Percentiles rank a stretch among this genome's conserved stretches.
phyloP scores from a whole-genome alignment of 2,113 vertebrate species.

The Syrmaticus mikado region DNA sequence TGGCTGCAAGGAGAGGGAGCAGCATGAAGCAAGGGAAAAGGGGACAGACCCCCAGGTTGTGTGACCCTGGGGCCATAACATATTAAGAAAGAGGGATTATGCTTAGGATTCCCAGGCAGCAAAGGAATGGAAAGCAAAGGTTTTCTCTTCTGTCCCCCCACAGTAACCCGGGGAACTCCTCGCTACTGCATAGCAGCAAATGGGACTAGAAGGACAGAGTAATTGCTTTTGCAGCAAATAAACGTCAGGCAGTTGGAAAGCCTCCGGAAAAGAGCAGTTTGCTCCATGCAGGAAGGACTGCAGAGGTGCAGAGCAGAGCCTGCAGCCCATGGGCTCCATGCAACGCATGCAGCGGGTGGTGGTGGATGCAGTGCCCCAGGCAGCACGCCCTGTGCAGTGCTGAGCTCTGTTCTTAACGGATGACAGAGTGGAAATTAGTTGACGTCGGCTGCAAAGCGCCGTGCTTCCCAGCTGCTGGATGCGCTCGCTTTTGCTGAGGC shows the following conservation, averaged over 20 bases:
- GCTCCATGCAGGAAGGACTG: background rate
- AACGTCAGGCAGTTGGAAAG: background rate
- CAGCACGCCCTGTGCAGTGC: background rate
- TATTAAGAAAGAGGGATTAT: background rate
- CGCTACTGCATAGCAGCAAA: background rate
- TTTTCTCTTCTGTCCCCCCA: background rate
- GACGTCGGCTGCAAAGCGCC: background rate
- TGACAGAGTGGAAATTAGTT: background rate
- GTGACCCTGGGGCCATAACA: background rate
- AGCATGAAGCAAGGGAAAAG: background rate
- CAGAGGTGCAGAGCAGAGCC: background rate
- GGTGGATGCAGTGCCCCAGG: accelerated
- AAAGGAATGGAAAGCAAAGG: background rate
- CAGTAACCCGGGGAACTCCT: background rate
- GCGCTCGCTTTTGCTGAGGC: background rate
- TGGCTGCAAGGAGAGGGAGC: too few species aligned
- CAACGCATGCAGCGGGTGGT: accelerated
- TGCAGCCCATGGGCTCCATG: background rate
- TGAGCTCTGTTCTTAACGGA: background rate
- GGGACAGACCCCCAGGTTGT: background rate
- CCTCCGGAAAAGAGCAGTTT: background rate
- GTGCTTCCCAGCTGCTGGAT: background rate
- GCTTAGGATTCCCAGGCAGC: background rate
- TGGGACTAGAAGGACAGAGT: background rate
- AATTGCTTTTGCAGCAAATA: background rate